phyloP scores from a whole-genome alignment of 2,797 vertebrate genomes.

The Cyclopterus lumpus region DNA sequence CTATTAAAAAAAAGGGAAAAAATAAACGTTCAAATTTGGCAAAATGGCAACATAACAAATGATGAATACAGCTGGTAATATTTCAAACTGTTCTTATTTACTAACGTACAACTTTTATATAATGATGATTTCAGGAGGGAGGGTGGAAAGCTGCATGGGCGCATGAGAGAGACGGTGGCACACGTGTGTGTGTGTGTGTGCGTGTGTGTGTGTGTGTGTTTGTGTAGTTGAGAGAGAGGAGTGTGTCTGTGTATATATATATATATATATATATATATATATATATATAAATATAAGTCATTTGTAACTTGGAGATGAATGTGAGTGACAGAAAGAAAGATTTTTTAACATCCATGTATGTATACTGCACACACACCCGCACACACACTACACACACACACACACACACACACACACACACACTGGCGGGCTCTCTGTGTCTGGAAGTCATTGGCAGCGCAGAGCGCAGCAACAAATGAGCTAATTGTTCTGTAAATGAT shows the following conservation, averaged over 20 bases:
- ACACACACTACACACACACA: conserved; percentile 39
- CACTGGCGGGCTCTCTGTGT: conserved; percentile 57
- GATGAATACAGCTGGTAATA: conserved; percentile 39
- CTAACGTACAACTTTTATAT: conserved; percentile 51
- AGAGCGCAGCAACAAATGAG: conserved; percentile 83
- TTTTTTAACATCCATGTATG: conserved; percentile 17
- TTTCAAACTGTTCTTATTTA: conserved; percentile 37
- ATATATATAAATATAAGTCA: neutral
- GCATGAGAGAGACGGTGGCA: conserved; percentile 56
- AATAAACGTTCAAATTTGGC: conserved; percentile 23
- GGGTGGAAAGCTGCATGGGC: conserved; percentile 46
- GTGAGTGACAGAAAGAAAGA: conserved; percentile 44
- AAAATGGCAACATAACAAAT: conserved; percentile 21
- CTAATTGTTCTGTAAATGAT: conserved; percentile 86
- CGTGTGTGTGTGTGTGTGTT: neutral
- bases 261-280: neutral
- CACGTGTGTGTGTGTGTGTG: neutral
- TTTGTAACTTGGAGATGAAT: conserved; percentile 21
- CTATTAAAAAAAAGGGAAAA: conserved; percentile 43
- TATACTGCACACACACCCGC: conserved; percentile 24
- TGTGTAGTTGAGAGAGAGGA: neutral
- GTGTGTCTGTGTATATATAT: neutral
- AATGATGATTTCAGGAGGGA: conserved; percentile 49
- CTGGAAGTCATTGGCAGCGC: conserved; percentile 82
- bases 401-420: conserved; percentile 48